Conservation (phyloP, 92 coral and sea anemone genomes). For the Epizoanthus ramosus region DNA sequence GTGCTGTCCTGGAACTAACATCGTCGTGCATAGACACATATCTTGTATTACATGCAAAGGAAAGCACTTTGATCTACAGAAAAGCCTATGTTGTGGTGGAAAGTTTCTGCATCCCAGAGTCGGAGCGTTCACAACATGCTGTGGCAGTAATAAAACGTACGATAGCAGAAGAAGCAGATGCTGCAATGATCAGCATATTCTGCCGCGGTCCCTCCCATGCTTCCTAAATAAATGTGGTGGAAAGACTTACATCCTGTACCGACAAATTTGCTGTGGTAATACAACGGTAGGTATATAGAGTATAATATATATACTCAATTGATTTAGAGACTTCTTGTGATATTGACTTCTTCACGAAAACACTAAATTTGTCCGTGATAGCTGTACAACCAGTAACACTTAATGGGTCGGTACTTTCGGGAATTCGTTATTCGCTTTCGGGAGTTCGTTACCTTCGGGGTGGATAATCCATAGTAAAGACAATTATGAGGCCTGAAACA, state of each 20-base stretch:
- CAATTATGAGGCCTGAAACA: too few relatives aligned
- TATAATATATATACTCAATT: neutral
- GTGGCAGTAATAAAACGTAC: neutral
- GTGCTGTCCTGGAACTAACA: neutral
- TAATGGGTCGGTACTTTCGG: too few relatives aligned
- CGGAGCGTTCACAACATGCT: neutral
- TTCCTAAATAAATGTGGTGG: neutral
- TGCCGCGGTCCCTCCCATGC: neutral
- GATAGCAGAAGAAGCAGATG: neutral
- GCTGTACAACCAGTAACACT: too few relatives aligned
- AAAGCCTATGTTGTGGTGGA: neutral
- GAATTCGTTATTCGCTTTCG: too few relatives aligned
- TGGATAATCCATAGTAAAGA: too few relatives aligned
- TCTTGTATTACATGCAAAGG: neutral
- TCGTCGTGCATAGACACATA: neutral
- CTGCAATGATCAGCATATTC: neutral
- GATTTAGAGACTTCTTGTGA: too few relatives aligned
- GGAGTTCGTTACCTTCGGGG: too few relatives aligned
- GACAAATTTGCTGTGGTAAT: neutral
- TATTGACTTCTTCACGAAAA: too few relatives aligned
- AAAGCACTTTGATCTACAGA: neutral
- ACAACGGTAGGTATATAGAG: neutral
- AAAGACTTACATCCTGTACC: neutral
- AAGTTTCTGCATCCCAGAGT: neutral
- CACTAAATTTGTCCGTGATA: too few relatives aligned